Percentiles rank a stretch among this genome's conserved stretches.
phyloP scores from a whole-genome alignment of 2,888 invertebrate genomes.

The Cosmorhoe ocellata region DNA sequence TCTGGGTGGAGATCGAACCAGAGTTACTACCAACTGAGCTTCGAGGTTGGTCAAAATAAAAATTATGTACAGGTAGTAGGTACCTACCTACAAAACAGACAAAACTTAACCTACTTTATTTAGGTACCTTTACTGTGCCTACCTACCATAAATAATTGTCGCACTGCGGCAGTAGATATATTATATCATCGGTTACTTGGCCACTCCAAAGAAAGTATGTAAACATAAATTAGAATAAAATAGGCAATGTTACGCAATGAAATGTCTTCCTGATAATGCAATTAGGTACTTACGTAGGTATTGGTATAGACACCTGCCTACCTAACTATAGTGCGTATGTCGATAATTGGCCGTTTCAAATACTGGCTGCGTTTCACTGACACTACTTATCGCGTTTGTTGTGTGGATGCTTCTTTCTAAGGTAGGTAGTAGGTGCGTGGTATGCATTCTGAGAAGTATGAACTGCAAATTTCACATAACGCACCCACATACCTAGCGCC shows the following conservation, averaged over 20 bases:
- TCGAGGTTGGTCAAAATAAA: too few species aligned
- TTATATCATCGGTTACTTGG: conserved; percentile 4
- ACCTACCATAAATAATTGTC: not conserved
- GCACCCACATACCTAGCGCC: conserved; percentile 26
- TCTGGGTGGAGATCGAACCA: too few species aligned
- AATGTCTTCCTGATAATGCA: conserved; percentile 29
- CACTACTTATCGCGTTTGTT: conserved; percentile 48
- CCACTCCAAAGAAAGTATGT: conserved; percentile 19
- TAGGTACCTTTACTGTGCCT: too few species aligned
- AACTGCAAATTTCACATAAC: conserved; percentile 59
- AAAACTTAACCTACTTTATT: too few species aligned
- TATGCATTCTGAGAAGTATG: conserved; percentile 55
- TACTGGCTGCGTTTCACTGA: conserved; percentile 56
- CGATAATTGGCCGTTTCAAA: conserved; percentile 53
- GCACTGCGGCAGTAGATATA: conserved; percentile 14
- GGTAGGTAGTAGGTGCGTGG: conserved; percentile 49
- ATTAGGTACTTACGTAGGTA: conserved; percentile 17
- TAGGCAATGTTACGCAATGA: conserved; percentile 52
- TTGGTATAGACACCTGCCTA: not conserved
- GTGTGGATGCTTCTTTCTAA: conserved; percentile 50
- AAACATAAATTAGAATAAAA: conserved; percentile 12
- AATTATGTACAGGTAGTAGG: too few species aligned
- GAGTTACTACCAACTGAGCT: too few species aligned
- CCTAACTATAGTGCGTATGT: conserved; percentile 31
- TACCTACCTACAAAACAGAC: too few species aligned